Evolutionary conservation across 1,140 invertebrate genomes (phyloP), one percentile per base, ranked within the genome.

Genomic region (Olivierus martensii): DNA sequence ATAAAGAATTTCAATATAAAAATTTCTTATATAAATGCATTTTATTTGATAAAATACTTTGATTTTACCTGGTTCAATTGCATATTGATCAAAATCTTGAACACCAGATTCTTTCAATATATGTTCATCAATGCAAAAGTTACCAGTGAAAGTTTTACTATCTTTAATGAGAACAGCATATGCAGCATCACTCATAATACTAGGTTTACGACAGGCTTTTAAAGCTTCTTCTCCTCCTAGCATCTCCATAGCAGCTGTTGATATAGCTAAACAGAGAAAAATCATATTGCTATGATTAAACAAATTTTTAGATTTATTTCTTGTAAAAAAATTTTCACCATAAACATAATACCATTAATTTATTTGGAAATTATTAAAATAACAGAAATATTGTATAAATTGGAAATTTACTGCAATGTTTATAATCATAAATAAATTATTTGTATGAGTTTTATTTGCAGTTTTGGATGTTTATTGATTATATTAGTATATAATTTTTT

Each of bases 161-260:
- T 94, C 83, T 66, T 79, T 80, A 52, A 74, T 80, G 4, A 98
- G 67, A 60, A 98, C 82, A 5, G 78, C 77, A 71, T 99, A 98
- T 3, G 92, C 93, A 36, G 93, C 90, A 76, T 98, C 90, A 17
- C 87, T 83, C 70, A 99, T 81, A 58, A 99, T 97, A 53, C 95
- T 89, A 0, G 87, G 82, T 67, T 86, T 93, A 41, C 93, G 73
- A 61, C 74, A 79, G 39, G 70, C 67, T 17, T 63, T 79, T 75
- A 59, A 76, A 12, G 72, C 57, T 35, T 64, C 69, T 72, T 58
- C 61, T 36, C 63, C 69, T 3, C 76, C 70, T 45, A 99, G 68
- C 92, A 99, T 96, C 65, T 94, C 85, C 71, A 96, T 91, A 1
- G 95, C 95, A 22, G 94, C 92, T 1, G 94, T 99, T 52, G 82